Conservation (phyloP, 2,797 vertebrate genomes). For the Xiphophorus birchmanni region DNA sequence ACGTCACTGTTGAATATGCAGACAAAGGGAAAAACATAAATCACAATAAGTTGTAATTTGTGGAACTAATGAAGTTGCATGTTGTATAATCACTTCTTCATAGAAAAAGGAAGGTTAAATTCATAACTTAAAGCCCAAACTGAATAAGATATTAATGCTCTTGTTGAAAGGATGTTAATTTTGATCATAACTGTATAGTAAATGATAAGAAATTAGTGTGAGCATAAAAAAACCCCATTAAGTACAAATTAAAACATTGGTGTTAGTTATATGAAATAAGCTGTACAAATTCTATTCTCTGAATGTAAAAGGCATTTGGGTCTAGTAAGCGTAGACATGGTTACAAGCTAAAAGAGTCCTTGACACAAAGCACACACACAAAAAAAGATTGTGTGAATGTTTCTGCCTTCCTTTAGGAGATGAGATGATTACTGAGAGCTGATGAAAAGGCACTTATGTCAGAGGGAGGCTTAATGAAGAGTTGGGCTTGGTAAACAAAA, state of each 20-base stretch:
- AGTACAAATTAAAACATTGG: neutral
- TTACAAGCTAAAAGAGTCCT: neutral
- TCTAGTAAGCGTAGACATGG: conserved; percentile 12
- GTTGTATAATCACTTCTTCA: neutral
- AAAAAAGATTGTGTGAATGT: neutral
- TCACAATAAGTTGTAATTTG: neutral
- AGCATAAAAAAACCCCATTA: neutral
- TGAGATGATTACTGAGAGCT: neutral
- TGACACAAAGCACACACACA: neutral
- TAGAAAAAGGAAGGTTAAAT: neutral
- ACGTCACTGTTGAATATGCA: neutral
- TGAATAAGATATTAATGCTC: neutral
- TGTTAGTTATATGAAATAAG: conserved; percentile 11
- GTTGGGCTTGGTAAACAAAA: conserved; percentile 13
- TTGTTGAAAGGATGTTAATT: neutral
- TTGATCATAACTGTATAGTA: neutral
- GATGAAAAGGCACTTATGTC: conserved; percentile 58
- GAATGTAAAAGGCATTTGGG: conserved; percentile 4
- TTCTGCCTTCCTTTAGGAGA: conserved; percentile 9
- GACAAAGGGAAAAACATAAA: neutral
- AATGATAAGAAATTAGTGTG: neutral
- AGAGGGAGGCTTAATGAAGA: conserved; percentile 14
- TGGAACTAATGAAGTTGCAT: neutral
- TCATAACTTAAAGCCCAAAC: neutral
- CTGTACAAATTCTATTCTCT: neutral